Evolutionary conservation across 2,888 invertebrate species (phyloP).

Genomic region (Drosophila phalerata): DNA sequence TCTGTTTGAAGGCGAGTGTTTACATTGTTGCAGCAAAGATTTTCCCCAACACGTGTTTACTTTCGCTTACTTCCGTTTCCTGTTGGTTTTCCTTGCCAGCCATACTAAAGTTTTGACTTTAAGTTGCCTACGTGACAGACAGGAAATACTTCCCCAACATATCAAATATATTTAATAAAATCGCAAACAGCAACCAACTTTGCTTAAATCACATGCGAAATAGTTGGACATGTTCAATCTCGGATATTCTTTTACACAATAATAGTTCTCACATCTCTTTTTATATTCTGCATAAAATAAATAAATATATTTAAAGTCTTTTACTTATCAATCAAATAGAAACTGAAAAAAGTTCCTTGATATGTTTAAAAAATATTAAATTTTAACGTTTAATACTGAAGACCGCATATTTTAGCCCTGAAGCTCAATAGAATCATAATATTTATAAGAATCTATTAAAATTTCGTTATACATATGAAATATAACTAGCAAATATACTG

Average conservation of each 20-base stretch:
- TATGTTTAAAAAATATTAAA: background rate
- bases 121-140: constrained; percentile 53
- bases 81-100: constrained; percentile 38
- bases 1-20: constrained; percentile 51
- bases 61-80: constrained; percentile 72
- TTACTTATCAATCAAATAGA: background rate
- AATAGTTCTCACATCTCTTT: background rate
- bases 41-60: constrained; percentile 77
- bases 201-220: constrained; percentile 19
- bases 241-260: background rate
- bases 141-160: constrained; percentile 21
- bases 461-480: too few species aligned
- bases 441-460: too few species aligned
- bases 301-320: background rate
- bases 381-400: background rate
- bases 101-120: constrained; percentile 57
- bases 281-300: background rate
- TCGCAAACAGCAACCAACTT: constrained; percentile 18
- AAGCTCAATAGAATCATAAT: too few species aligned
- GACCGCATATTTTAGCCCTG: too few species aligned
- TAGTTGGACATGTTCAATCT: constrained; percentile 7
- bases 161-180: constrained; percentile 23
- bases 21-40: constrained; percentile 73
- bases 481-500: too few species aligned
- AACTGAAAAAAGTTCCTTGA: background rate